A percentile compares a stretch with the other conserved stretches of the same genome.
Evolutionary conservation across 2,888 invertebrate species (phyloP).

Genomic region (Acrocyrtus sp.): DNA sequence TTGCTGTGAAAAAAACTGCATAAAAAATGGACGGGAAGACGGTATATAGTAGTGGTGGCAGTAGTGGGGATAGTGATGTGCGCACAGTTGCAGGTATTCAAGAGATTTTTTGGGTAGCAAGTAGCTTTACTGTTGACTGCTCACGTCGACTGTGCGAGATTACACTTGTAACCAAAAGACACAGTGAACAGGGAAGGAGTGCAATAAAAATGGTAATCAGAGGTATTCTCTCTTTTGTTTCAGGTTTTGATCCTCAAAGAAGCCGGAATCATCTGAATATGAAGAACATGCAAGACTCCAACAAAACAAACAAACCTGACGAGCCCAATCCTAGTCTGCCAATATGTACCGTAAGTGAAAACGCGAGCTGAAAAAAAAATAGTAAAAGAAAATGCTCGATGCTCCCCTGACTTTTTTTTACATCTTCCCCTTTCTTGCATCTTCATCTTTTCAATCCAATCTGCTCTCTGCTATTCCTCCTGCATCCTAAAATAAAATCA

Average conservation of each 20-base stretch:
- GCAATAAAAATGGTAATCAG: conserved; percentile 45
- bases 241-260: conserved; percentile 57
- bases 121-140: too few species aligned
- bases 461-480: too few species aligned
- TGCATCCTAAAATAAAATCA: too few species aligned
- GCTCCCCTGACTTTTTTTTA: too few species aligned
- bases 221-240: conserved; percentile 17
- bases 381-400: too few species aligned
- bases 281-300: conserved; percentile 59
- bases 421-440: too few species aligned
- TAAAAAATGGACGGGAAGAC: background rate
- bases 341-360: conserved; percentile 72
- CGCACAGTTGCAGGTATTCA: background rate
- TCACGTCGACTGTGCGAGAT: background rate
- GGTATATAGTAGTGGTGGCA: background rate
- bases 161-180: background rate
- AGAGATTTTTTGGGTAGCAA: background rate
- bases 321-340: conserved; percentile 76
- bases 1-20: background rate
- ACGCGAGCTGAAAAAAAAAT: background rate
- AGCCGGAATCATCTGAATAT: conserved; percentile 57
- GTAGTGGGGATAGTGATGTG: background rate
- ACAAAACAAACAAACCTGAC: conserved; percentile 67
- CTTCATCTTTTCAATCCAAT: too few species aligned
- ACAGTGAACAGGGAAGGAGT: background rate